Conservation (phyloP, 2,797 vertebrate species). For the Gephyroberyx darwinii region DNA sequence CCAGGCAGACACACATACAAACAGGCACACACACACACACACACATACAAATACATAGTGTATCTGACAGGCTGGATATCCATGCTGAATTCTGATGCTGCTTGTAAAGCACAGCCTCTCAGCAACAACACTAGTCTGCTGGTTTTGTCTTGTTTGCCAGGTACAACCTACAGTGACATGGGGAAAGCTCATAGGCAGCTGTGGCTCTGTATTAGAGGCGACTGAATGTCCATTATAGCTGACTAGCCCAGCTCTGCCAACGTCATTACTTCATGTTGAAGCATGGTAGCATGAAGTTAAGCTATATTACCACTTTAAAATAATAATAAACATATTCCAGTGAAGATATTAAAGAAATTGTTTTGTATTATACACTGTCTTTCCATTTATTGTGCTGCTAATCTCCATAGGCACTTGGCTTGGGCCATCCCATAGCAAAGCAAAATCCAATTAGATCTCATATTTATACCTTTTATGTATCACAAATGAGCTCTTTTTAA, state of each 20-base stretch:
- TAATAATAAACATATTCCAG: neutral
- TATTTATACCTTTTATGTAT: no score
- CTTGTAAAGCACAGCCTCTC: slow-evolving; percentile 56
- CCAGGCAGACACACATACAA: slow-evolving; percentile 26
- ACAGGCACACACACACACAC: slow-evolving; percentile 6
- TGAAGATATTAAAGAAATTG: neutral
- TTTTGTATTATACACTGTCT: neutral
- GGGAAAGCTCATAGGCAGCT: slow-evolving; percentile 45
- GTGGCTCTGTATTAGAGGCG: slow-evolving; percentile 39
- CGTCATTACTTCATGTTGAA: neutral
- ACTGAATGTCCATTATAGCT: slow-evolving; percentile 31
- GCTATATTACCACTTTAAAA: neutral
- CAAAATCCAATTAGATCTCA: neutral
- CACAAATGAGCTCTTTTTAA: no score
- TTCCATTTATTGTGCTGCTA: neutral
- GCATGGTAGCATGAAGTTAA: slow-evolving; percentile 15
- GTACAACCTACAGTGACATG: slow-evolving; percentile 31
- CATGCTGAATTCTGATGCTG: slow-evolving; percentile 49
- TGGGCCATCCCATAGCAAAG: neutral
- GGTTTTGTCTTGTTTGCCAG: slow-evolving; percentile 48
- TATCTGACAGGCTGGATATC: slow-evolving; percentile 56
- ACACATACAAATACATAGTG: slow-evolving; percentile 47
- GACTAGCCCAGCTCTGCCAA: slow-evolving; percentile 59
- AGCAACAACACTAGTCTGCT: slow-evolving; percentile 42
- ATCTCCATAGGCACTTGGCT: neutral